These are phyloP conservation scores for Semotilus atromaculatus DNA, from an alignment of 2,797 vertebrate genomes.

Conservation along the genomic window DNA sequence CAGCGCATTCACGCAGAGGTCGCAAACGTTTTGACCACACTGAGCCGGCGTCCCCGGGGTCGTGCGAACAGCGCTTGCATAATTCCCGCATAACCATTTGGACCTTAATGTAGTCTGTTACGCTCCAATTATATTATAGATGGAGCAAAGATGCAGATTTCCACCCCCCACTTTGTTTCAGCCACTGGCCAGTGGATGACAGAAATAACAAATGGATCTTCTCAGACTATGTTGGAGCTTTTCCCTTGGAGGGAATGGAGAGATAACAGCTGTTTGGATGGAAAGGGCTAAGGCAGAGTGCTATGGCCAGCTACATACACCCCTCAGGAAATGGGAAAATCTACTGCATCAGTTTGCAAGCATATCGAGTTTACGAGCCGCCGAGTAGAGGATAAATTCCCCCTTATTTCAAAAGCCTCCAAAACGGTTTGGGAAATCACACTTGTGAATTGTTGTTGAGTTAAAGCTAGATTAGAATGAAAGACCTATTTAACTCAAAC, in stretches of 20 bases:
- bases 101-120: conserved; percentile 45
- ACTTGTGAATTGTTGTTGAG: conserved; percentile 4
- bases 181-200: conserved; percentile 39
- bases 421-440: conserved; percentile 5
- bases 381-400: not conserved
- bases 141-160: conserved; percentile 56
- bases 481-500: not conserved
- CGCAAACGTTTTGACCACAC: conserved; percentile 43
- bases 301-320: conserved; percentile 33
- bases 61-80: conserved; percentile 38
- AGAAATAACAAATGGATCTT: conserved; percentile 47
- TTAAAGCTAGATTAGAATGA: conserved; percentile 22
- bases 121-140: conserved; percentile 48
- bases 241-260: conserved; percentile 19
- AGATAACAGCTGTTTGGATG: conserved; percentile 51
- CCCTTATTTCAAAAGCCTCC: not conserved
- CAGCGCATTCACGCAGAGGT: conserved; percentile 46
- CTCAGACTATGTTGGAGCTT: conserved; percentile 20
- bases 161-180: conserved; percentile 12
- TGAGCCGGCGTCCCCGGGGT: conserved; percentile 46
- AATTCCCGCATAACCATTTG: conserved; percentile 41
- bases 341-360: conserved; percentile 32
- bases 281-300: conserved; percentile 28
- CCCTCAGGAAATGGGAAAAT: conserved; percentile 36
- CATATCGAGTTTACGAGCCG: not conserved